Base-by-base conservation (phyloP, 2,888 invertebrate genomes). In the Phania funesta region DNA sequence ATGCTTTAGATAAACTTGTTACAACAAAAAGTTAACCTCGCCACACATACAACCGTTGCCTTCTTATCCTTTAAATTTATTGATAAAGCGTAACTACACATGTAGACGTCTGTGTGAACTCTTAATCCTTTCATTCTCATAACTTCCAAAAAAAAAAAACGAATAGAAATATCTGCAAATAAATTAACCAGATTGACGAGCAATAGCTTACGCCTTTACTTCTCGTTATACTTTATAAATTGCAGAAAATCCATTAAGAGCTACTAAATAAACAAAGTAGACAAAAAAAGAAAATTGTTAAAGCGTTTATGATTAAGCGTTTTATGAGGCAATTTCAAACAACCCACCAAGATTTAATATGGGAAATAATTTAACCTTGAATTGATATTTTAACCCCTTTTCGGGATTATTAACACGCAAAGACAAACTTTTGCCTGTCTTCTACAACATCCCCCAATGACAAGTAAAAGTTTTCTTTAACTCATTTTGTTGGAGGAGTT, bases 281-380 rank as follows among this genome's bases (percentile, higher is more conserved):
- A 68, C 24, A 16, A 8, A 22, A n/a, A 18, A n/a, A 11, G 11
- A 58, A 60, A 89, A 89, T 89, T 88, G 87, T 86, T 87, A 86
- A 85, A 86, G 84, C 87, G 87, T 86, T 82, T 75, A 85, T 86
- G 86, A 87, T 86, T 76, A 87, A 85, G 84, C 87, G 75, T 85
- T 86, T 86, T 85, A 86, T 86, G 84, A 85, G 85, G 24, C 81
- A 81, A 68, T 56, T 67, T 65, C n/a, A 41, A 60, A 41, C 38
- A n/a, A 38, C 48, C 50, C 56, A 71, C 38, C n/a, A n/a, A 44
- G 41, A 77, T 78, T 78, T 70, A 83, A 80, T 83, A 70, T 76
- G 83, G 83, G 76, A 68, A 76, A 68, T 50, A 22, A 52, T 60
- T 83, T 79, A 83, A 81, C 75, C 75, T 83, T 81, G 65, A 68